Conservation (phyloP, 2,888 invertebrate genomes). For the Linnaemya vulpina region DNA sequence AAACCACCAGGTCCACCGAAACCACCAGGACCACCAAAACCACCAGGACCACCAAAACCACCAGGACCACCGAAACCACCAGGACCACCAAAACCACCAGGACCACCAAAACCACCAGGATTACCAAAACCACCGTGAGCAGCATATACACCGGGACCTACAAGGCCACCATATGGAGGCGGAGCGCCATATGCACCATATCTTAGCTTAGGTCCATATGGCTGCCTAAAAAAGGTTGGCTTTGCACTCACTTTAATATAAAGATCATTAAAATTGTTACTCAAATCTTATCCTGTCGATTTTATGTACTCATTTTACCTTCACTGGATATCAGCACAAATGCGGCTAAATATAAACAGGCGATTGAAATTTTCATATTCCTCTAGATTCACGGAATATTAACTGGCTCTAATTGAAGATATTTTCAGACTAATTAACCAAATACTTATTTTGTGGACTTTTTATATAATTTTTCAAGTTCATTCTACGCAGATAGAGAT, state of each 20-base stretch:
- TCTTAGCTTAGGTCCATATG: no score
- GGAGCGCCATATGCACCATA: background rate
- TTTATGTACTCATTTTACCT: slow-evolving; percentile 16
- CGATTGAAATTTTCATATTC: slow-evolving; percentile 31
- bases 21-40: slow-evolving; percentile 1
- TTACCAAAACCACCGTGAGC: slow-evolving; percentile 61
- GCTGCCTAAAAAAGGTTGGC: background rate
- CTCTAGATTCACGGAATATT: background rate
- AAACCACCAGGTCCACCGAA: slow-evolving; percentile 10
- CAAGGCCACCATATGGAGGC: background rate
- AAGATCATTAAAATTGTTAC: background rate
- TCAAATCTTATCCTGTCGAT: background rate
- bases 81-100: background rate
- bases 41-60: background rate
- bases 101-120: slow-evolving; percentile 61
- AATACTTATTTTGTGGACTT: background rate
- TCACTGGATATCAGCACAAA: slow-evolving; percentile 23
- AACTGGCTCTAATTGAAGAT: background rate
- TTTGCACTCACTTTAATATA: background rate
- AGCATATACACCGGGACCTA: background rate
- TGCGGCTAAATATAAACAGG: background rate
- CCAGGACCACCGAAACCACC: no score
- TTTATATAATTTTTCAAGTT: background rate
- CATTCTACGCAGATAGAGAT: background rate
- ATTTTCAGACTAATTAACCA: background rate